phyloP scores from a whole-genome alignment of 1,140 invertebrate species.

The Sycobia sp. region DNA sequence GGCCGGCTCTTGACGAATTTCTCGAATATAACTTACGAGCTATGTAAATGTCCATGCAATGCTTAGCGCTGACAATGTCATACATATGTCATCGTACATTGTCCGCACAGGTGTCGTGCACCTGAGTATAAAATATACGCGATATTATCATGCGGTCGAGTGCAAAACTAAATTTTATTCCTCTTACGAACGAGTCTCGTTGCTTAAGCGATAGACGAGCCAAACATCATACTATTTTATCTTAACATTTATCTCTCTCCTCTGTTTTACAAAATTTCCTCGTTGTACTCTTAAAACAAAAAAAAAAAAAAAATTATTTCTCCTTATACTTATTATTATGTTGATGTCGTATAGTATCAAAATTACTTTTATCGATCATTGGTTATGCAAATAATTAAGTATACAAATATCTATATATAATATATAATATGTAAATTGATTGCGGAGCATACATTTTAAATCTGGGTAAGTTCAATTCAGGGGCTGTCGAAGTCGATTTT shows the following conservation, averaged over 20 bases:
- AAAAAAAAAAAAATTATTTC: not conserved
- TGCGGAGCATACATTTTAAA: too few species aligned
- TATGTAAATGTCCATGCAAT: slow-evolving; percentile 14
- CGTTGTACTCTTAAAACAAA: too few species aligned
- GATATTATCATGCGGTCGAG: slow-evolving; percentile 6
- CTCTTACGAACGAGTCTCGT: slow-evolving; percentile 14
- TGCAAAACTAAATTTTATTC: slow-evolving; percentile 19
- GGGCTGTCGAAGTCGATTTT: too few species aligned
- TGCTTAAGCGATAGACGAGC: not conserved
- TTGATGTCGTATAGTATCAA: slow-evolving; percentile 2
- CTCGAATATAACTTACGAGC: slow-evolving; percentile 7
- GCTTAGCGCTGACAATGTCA: not conserved
- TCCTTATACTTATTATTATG: not conserved
- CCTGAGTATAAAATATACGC: slow-evolving; percentile 25
- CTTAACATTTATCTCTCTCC: too few species aligned
- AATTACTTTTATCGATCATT: slow-evolving; percentile 17
- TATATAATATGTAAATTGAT: too few species aligned
- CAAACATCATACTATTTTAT: not conserved
- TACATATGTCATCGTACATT: slow-evolving; percentile 1
- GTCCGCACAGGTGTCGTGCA: too few species aligned
- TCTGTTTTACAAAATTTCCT: too few species aligned
- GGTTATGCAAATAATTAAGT: not conserved
- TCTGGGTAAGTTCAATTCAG: not conserved
- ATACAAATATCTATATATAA: slow-evolving; percentile 7
- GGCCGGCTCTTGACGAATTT: too few species aligned